Conservation (phyloP, 2,797 vertebrate species). For the Tamandua tetradactyla region DNA sequence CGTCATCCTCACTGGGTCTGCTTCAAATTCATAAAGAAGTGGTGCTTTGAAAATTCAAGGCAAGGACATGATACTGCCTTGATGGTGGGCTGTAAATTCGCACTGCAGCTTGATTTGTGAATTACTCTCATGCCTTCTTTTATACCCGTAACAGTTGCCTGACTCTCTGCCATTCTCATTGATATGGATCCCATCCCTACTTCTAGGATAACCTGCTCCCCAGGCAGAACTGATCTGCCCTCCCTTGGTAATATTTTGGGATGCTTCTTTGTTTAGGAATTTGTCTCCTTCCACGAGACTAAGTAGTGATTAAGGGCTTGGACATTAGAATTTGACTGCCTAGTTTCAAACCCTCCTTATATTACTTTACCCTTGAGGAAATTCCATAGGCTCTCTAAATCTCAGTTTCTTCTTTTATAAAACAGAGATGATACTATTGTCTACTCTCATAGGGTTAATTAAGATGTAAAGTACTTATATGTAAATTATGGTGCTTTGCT, state of each 20-base stretch:
- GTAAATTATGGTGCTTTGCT: constrained; percentile 2
- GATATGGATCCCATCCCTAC: too few relatives aligned
- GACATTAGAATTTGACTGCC: background rate
- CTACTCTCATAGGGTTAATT: background rate
- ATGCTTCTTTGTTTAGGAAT: constrained; percentile 19
- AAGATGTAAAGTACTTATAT: constrained; percentile 4
- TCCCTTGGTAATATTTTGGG: background rate
- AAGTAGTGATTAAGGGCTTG: background rate
- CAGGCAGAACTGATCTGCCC: background rate
- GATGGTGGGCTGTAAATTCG: constrained; percentile 54
- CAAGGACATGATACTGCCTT: constrained; percentile 73
- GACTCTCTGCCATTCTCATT: background rate
- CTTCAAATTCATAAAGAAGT: constrained; percentile 69
- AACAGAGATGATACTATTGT: background rate
- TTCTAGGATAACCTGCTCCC: background rate
- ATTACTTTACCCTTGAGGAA: background rate
- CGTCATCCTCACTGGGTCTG: constrained; percentile 73
- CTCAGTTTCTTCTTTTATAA: constrained; percentile 29
- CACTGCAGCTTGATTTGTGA: constrained; percentile 41
- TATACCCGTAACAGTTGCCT: background rate
- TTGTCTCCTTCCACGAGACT: background rate
- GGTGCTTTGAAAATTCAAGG: constrained; percentile 71
- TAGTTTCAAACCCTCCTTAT: background rate
- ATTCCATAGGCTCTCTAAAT: background rate
- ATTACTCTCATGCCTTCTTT: background rate